A percentile compares a stretch with the other conserved stretches of the same genome.
Conservation (phyloP, 2,113 vertebrate genomes). For the Melanostigma gelatinosum region DNA sequence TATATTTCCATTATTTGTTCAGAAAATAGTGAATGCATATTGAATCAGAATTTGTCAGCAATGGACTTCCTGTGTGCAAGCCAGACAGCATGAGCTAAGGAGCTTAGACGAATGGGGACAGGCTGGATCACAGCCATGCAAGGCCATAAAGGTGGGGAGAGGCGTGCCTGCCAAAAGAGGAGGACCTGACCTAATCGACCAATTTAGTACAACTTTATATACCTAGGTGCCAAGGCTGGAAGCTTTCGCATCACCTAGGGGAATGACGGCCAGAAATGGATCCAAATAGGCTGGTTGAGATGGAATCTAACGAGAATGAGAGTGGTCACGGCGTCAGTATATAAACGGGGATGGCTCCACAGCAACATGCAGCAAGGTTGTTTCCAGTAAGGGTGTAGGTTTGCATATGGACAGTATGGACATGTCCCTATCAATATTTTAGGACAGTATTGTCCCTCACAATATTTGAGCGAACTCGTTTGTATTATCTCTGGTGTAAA, state of each 20-base stretch:
- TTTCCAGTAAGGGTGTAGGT: not conserved
- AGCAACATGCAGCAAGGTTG: slow-evolving; percentile 2
- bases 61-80: slow-evolving; percentile 2
- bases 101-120: slow-evolving; percentile 57
- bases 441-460: no score
- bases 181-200: slow-evolving; percentile 56
- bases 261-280: slow-evolving; percentile 8
- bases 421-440: no score
- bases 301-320: slow-evolving; percentile 9
- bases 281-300: slow-evolving; percentile 12
- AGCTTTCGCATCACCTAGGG: slow-evolving; percentile 27
- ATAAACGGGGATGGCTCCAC: not conserved
- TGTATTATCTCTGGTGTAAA: not conserved
- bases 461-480: not conserved
- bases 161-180: slow-evolving; percentile 31
- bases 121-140: slow-evolving; percentile 56
- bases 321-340: not conserved
- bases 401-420: no score
- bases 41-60: not conserved
- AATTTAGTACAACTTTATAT: slow-evolving; percentile 51
- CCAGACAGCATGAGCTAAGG: slow-evolving; percentile 23
- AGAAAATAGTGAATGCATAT: not conserved
- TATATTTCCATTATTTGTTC: not conserved
- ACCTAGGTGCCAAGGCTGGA: slow-evolving; percentile 44
- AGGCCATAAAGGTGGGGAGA: slow-evolving; percentile 49